phyloP scores from a whole-genome alignment of 2,888 invertebrate species.

The Chalcosyrphus nemorum region DNA sequence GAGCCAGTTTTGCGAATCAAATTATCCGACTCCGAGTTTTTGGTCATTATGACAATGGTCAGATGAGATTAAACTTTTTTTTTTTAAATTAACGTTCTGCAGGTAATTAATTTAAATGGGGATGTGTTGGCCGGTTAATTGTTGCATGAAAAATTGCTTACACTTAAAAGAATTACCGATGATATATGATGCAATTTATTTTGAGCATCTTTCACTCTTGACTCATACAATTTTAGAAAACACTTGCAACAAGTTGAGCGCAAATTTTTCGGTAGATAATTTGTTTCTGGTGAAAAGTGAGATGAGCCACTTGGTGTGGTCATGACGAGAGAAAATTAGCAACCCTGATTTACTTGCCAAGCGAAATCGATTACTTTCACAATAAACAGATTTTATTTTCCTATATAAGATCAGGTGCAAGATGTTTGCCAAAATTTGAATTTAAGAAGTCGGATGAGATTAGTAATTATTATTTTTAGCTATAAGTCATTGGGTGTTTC shows the following conservation, averaged over 20 bases:
- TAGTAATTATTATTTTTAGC: neutral
- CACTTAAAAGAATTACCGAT: neutral
- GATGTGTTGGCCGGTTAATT: neutral
- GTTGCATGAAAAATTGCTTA: neutral
- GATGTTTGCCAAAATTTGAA: neutral
- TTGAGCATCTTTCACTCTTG: conserved; percentile 25
- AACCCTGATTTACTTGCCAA: conserved; percentile 14
- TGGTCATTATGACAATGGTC: conserved; percentile 1
- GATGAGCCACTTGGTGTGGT: neutral
- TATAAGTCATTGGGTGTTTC: neutral
- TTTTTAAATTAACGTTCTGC: conserved; percentile 3
- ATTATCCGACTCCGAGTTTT: conserved; percentile 14
- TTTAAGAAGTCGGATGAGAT: neutral
- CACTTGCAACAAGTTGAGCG: neutral
- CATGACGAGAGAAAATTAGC: neutral
- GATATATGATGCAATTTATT: conserved; percentile 34
- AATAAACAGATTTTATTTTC: conserved; percentile 13
- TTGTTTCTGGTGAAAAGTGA: neutral
- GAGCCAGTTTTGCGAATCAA: conserved; percentile 20
- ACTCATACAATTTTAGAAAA: conserved; percentile 20
- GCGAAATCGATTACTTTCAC: neutral
- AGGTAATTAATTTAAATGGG: conserved; percentile 21
- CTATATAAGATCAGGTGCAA: conserved; percentile 4
- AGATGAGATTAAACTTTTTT: conserved; percentile 7
- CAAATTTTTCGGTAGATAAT: neutral